phyloP scores from a whole-genome alignment of 2,113 vertebrate genomes.

The Datnioides undecimradiatus region DNA sequence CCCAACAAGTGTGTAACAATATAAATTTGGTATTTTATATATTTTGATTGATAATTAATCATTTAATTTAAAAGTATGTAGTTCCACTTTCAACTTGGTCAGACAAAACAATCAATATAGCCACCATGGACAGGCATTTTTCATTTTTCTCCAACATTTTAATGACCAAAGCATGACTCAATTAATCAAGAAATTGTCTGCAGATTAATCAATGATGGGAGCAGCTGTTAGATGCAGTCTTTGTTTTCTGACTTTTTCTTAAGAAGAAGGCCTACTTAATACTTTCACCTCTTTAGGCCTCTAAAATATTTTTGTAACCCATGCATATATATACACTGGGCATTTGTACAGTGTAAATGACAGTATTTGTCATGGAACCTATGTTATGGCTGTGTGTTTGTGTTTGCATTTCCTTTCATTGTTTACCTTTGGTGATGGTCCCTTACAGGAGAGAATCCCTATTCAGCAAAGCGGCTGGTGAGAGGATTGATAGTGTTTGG shows the following conservation, averaged over 20 bases:
- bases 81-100: too few species aligned
- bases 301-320: too few species aligned
- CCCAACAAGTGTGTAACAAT: neutral
- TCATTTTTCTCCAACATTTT: too few species aligned
- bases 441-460: neutral
- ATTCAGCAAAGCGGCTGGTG: neutral
- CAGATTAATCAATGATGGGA: too few species aligned
- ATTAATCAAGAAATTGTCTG: neutral
- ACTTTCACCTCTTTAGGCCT: neutral
- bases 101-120: neutral
- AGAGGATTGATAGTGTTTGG: neutral
- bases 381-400: neutral
- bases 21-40: too few species aligned
- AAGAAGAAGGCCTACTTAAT: too few species aligned
- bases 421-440: conserved; percentile 15
- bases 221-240: neutral
- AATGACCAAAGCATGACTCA: too few species aligned
- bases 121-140: too few species aligned
- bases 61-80: too few species aligned
- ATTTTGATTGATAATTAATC: neutral
- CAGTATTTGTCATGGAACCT: neutral
- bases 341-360: neutral
- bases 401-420: neutral
- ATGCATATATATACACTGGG: too few species aligned
- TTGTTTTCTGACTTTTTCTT: neutral